Evolutionary conservation across 2,113 vertebrate genomes (phyloP).

Genomic region (Phycodurus eques): DNA sequence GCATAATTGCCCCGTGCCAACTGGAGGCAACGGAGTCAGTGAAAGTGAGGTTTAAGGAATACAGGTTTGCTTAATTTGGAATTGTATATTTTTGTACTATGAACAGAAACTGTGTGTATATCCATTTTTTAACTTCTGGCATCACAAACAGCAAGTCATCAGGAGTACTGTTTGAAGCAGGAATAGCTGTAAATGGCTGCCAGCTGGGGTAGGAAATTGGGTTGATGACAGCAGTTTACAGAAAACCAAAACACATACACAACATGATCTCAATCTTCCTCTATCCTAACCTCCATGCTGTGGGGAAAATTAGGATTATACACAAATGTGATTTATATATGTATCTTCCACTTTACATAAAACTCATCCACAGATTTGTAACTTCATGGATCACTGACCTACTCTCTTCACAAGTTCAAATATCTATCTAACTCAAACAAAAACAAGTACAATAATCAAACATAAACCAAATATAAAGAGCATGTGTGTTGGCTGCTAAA

Average conservation of each 20-base stretch:
- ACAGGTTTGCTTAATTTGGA: background rate
- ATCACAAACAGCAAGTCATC: slow-evolving; percentile 1
- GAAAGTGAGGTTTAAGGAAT: background rate
- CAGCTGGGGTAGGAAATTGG: slow-evolving; percentile 15
- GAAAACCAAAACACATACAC: background rate
- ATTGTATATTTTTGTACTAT: background rate
- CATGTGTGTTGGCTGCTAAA: background rate
- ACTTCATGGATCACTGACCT: background rate
- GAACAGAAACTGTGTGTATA: background rate
- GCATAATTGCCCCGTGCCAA: background rate
- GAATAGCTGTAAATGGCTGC: slow-evolving; percentile 4
- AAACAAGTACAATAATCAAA: background rate
- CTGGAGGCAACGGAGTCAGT: background rate
- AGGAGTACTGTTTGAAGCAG: background rate
- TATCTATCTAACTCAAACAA: background rate
- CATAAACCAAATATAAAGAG: background rate
- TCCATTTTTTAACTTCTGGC: background rate
- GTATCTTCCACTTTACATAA: background rate
- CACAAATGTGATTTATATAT: background rate
- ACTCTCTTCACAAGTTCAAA: background rate
- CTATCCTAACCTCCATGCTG: background rate
- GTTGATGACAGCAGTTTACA: slow-evolving; percentile 3
- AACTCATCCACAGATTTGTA: background rate
- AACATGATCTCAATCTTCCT: background rate
- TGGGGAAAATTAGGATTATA: background rate